Evolutionary conservation across 2,888 invertebrate species (phyloP).

Genomic region (Conistra vaccinii): DNA sequence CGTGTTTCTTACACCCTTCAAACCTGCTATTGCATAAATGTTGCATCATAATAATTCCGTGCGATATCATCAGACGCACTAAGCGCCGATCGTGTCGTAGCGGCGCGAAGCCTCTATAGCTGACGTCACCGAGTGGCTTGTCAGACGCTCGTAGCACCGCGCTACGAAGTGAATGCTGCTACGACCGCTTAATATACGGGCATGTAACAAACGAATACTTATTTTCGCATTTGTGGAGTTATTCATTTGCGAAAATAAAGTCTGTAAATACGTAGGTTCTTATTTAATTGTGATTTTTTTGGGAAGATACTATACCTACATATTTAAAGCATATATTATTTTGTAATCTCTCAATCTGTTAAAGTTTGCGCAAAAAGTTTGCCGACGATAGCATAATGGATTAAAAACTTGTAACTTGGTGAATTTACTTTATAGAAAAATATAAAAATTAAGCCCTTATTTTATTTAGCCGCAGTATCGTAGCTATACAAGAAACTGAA

Average conservation of each 20-base stretch:
- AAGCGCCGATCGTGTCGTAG: slow-evolving; percentile 61
- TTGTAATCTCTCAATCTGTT: slow-evolving; percentile 9
- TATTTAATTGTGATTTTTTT: background rate
- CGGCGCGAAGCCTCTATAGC: slow-evolving; percentile 63
- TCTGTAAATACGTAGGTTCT: background rate
- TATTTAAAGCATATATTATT: slow-evolving; percentile 1
- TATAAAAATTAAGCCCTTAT: background rate
- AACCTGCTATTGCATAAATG: slow-evolving; percentile 22
- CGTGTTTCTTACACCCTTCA: slow-evolving; percentile 9
- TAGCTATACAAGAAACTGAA: background rate
- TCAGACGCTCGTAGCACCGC: slow-evolving; percentile 69
- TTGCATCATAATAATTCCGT: slow-evolving; percentile 49
- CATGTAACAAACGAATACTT: slow-evolving; percentile 21
- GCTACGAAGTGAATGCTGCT: slow-evolving; percentile 73
- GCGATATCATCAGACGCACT: slow-evolving; percentile 40
- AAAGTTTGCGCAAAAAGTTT: slow-evolving; percentile 27
- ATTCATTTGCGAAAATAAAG: background rate
- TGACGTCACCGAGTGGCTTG: slow-evolving; percentile 70
- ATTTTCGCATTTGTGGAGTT: slow-evolving; percentile 17
- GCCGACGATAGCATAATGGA: slow-evolving; percentile 3
- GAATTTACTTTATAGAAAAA: slow-evolving; percentile 3
- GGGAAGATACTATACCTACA: background rate
- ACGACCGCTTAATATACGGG: slow-evolving; percentile 45
- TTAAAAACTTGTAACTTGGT: slow-evolving; percentile 20
- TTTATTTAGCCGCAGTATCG: slow-evolving; percentile 3